Percentiles rank a stretch among this genome's conserved stretches.
phyloP scores from a whole-genome alignment of 2,113 vertebrate genomes.

The Gracilinanus agilis region DNA sequence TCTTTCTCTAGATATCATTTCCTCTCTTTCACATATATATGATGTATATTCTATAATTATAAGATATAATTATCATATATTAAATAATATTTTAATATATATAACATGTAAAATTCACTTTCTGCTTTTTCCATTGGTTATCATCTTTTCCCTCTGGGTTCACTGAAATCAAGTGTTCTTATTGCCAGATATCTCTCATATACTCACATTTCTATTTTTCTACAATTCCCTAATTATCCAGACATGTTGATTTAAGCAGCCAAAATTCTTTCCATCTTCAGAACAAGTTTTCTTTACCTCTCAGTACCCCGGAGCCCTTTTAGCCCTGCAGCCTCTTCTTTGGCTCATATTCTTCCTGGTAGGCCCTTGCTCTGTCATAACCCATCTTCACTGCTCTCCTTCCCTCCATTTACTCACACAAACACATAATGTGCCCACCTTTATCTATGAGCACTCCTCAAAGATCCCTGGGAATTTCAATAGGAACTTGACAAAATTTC shows the following conservation, averaged over 20 bases:
- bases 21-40: not conserved
- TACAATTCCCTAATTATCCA: not conserved
- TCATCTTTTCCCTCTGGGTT: not conserved
- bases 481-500: slow-evolving; percentile 86
- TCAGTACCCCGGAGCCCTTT: not conserved
- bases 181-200: not conserved
- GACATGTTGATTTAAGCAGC: not conserved
- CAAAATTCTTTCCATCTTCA: not conserved
- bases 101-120: not conserved
- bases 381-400: too few relatives aligned
- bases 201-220: fast-evolving
- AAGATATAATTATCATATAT: not conserved
- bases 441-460: slow-evolving; percentile 84
- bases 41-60: not conserved
- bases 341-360: not conserved
- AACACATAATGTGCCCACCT: slow-evolving; percentile 81
- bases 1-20: not conserved
- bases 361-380: not conserved
- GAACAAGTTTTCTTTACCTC: not conserved
- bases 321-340: not conserved
- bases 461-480: slow-evolving; percentile 76
- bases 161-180: not conserved
- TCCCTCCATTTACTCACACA: too few relatives aligned
- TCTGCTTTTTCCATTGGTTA: too few relatives aligned
- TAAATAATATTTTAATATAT: not conserved